Base-by-base conservation (phyloP, 2,888 invertebrate genomes). In the Pherbina coryleti region DNA sequence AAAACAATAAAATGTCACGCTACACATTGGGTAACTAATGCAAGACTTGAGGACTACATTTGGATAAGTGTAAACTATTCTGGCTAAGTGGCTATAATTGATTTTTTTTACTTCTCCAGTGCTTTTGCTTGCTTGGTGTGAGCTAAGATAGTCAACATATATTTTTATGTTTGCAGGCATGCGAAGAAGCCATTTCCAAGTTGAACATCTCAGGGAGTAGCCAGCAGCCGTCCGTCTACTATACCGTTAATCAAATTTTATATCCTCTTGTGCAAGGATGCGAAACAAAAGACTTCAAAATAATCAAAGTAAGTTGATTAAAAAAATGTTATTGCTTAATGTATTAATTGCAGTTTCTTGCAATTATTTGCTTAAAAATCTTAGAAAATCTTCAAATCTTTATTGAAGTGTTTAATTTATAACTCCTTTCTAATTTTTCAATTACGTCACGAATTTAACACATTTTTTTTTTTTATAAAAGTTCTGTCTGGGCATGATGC, bases 191-290 rank as follows among this genome's bases (percentile, higher is more conserved):
- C 70, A 95, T 98, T 84, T 93, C 95, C 79, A 98, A 98, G 90
- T 90, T 99, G 69, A 92, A 96, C 80, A 93, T 95, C 84, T 94
- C 95, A 14, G 91, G 94, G 57, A 92, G 93, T 83, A 93, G 94
- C 84, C 94, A 95, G 11, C 94, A 95, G 88, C 93, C 93, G 82
- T 95, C 96, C n/a, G 92, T 98, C 76, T 94, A 95, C 86, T 95
- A 96, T 88, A 95, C 97, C 28, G 96, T 97, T 79, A 95, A 96
- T 87, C 98, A 99, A 91, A 96, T 99, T 84, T 91, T 99, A 78
- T 98, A 98, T 90, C 98, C 99, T 0, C 92, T 99, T 82, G 96
- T 98, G 49, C 96, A 99, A 91, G 99, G 98, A 87, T 99, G 98
- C 91, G 98, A 98, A 89, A 98, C 98, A 34, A 98, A 97, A 91